These are phyloP conservation scores for Ciconia stormi DNA, from an alignment of 2,113 vertebrate species.

Conservation along the genomic window DNA sequence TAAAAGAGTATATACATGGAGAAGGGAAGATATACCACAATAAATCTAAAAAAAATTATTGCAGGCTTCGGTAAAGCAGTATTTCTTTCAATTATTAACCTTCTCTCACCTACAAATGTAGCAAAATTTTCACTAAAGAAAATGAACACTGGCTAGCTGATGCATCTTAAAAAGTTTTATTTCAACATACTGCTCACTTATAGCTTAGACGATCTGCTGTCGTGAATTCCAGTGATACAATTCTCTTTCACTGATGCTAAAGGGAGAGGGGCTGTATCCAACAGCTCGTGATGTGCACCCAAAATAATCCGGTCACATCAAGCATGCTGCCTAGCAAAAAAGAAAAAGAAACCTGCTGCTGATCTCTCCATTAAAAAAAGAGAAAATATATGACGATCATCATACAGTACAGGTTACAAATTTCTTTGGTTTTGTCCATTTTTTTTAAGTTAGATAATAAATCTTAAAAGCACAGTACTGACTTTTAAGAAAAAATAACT, in stretches of 20 bases:
- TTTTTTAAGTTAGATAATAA: neutral
- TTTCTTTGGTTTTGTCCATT: neutral
- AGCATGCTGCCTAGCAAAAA: neutral
- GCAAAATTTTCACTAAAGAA: neutral
- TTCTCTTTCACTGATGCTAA: neutral
- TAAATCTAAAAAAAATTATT: neutral
- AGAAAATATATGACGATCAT: neutral
- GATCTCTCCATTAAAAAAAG: neutral
- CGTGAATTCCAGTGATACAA: neutral
- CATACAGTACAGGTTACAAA: neutral
- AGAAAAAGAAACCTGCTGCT: neutral
- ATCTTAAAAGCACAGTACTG: neutral
- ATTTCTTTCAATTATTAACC: neutral
- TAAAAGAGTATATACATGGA: neutral
- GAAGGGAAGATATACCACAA: neutral
- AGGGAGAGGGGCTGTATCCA: neutral
- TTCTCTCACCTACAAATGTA: neutral
- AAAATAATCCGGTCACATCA: neutral
- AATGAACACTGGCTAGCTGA: neutral
- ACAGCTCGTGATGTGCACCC: neutral
- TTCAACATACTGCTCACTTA: neutral
- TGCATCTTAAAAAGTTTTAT: neutral
- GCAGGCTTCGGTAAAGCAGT: neutral
- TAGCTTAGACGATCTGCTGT: neutral
- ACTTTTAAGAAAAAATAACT: neutral